Evolutionary conservation across 2,888 invertebrate genomes (phyloP), one percentile per base, ranked within the genome.

Genomic region (Crepidodera aurea): DNA sequence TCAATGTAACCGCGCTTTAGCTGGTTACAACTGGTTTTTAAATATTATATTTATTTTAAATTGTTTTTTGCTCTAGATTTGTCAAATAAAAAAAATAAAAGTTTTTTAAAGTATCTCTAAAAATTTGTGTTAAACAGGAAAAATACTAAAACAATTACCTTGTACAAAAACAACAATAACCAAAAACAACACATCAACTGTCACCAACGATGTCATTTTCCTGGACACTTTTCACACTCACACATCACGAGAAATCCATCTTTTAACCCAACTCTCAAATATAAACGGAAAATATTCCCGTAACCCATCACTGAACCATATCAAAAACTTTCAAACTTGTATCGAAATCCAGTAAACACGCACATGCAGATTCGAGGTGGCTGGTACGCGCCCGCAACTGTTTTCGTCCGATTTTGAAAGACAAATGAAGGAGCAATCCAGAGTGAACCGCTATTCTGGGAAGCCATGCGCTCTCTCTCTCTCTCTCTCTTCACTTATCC

Each of bases 381-480:
- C 12, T 51, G n/a, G 46, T 37, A 15, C 42, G 18, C 12, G 37
- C 39, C 53, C 44, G 25, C 44, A 39, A 51, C 29, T 7, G 19
- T 16, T 12, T 16, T 18, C 34, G 51, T 42, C 40, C 10, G 42
- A 29, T 37, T 54, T 54, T 54, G 55, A 55, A 39, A 55, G 57
- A 55, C 59, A 42, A 63, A 59, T 63, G 63, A 42, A 59, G 59
- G 51, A 63, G 50, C 59, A 39, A 54, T 54, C 63, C 51, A 42
- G 48, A 56, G 25, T 12, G 57, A 18, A 48, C 39, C 37, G 39
- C 29, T 48, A 57, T 25, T 40, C 57, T 48, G 44, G 57, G 27
- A 37, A 19, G 39, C 57, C 51, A 40, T 42, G 51, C 42, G 44
- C 51, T 19, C 18, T 19, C 27, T 22, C 25, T n/a, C n/a, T n/a